A percentile compares a stretch with the other conserved stretches of the same genome.
phyloP scores from a whole-genome alignment of 1,140 invertebrate genomes.

The Periplaneta americana region DNA sequence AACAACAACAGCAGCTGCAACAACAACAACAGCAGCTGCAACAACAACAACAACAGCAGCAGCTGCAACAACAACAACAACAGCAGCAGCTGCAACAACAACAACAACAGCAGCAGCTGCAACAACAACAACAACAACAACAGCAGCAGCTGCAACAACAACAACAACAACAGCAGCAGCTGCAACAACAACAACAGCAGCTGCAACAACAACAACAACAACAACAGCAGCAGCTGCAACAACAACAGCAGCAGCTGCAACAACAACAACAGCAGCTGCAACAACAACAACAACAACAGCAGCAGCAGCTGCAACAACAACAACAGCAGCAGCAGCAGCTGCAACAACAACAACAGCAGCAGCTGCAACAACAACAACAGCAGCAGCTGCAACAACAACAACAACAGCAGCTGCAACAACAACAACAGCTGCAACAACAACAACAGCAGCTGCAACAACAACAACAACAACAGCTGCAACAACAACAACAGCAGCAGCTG shows the following conservation, averaged over 20 bases:
- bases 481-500: conserved; percentile 12
- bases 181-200: conserved; percentile 33
- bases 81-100: too few species aligned
- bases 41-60: conserved; percentile 23
- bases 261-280: conserved; percentile 16
- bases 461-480: conserved; percentile 27
- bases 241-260: conserved; percentile 20
- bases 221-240: conserved; percentile 21
- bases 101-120: conserved; percentile 11
- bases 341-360: background rate
- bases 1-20: conserved; percentile 16
- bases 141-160: conserved; percentile 3
- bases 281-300: conserved; percentile 9
- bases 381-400: conserved; percentile 23
- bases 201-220: conserved; percentile 29
- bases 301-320: conserved; percentile 12
- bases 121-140: conserved; percentile 16
- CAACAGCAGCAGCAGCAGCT: conserved; percentile 17
- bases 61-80: conserved; percentile 1
- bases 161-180: conserved; percentile 23
- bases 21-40: background rate
- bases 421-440: too few species aligned
- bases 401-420: too few species aligned
- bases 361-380: conserved; percentile 20
- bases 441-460: conserved; percentile 32